Percentiles rank a stretch among this genome's conserved stretches.
Evolutionary conservation across 2,113 vertebrate genomes (phyloP).

Genomic region (Tonatia bakeri): DNA sequence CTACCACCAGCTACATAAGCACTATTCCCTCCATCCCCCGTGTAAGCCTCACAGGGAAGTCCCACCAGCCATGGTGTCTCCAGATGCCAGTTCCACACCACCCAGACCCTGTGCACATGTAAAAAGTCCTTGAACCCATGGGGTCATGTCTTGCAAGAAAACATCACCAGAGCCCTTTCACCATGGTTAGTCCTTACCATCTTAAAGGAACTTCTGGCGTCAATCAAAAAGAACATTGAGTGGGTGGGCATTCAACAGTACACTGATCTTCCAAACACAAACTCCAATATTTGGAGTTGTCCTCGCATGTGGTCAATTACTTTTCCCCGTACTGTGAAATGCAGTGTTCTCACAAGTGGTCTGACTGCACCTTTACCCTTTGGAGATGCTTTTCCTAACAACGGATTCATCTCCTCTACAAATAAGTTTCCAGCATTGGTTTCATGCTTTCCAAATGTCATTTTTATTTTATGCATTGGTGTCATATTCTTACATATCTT

Average conservation of each 20-base stretch:
- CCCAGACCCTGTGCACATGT: neutral
- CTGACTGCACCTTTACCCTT: neutral
- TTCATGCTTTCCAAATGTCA: neutral
- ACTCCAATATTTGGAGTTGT: neutral
- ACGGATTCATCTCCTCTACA: neutral
- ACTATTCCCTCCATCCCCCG: neutral
- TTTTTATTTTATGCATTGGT: neutral
- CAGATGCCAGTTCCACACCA: neutral
- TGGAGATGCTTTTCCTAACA: neutral
- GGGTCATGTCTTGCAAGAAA: neutral
- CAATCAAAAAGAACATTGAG: neutral
- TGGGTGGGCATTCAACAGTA: neutral
- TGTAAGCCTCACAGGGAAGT: neutral
- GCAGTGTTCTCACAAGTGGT: neutral
- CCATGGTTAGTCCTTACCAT: neutral
- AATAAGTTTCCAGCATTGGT: neutral
- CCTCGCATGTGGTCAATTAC: neutral
- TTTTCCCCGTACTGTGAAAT: neutral
- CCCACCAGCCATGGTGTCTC: neutral
- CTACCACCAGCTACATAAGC: accelerated
- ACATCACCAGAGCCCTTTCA: neutral
- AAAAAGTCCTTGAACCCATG: neutral
- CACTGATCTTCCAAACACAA: neutral
- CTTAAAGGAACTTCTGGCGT: neutral
- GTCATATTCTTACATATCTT: neutral